Evolutionary conservation across 92 coral and sea anemone species (phyloP).

Genomic region (Siderastrea radians): DNA sequence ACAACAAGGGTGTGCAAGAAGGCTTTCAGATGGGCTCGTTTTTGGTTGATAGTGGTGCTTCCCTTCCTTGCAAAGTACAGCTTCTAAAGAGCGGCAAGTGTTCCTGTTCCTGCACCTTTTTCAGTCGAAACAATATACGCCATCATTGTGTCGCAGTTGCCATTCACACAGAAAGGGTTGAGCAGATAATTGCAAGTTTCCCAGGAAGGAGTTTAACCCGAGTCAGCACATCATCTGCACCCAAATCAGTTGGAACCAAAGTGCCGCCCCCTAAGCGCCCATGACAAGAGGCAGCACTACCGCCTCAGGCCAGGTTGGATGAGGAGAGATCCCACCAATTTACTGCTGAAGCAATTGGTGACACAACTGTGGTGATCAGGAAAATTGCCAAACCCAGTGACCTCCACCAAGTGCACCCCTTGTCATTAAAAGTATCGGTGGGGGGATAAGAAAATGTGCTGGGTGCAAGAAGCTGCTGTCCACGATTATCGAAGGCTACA

Average conservation of each 20-base stretch:
- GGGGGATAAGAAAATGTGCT: slow-evolving; percentile 35
- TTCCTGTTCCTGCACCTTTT: slow-evolving; percentile 63
- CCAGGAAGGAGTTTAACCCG: slow-evolving; percentile 37
- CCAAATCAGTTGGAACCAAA: slow-evolving; percentile 58
- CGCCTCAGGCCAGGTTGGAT: slow-evolving; percentile 21
- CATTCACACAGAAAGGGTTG: slow-evolving; percentile 22
- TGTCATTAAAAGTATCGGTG: slow-evolving; percentile 37
- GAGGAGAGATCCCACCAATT: slow-evolving; percentile 31
- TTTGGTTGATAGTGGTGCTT: slow-evolving; percentile 62
- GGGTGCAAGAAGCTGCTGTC: slow-evolving; percentile 41
- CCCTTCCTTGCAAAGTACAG: slow-evolving; percentile 51
- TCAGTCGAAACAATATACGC: slow-evolving; percentile 38
- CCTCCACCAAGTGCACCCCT: slow-evolving; percentile 48
- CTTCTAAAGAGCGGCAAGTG: slow-evolving; percentile 58
- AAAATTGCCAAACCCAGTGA: slow-evolving; percentile 44
- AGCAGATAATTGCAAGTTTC: slow-evolving; percentile 29
- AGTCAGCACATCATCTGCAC: slow-evolving; percentile 51
- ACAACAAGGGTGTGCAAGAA: slow-evolving; percentile 51
- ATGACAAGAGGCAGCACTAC: slow-evolving; percentile 28
- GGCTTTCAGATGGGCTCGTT: slow-evolving; percentile 62
- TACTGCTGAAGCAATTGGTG: slow-evolving; percentile 32
- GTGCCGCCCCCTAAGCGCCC: slow-evolving; percentile 50
- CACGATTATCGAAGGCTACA: slow-evolving; percentile 31
- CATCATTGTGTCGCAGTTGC: slow-evolving; percentile 57
- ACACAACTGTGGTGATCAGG: slow-evolving; percentile 39